Evolutionary conservation across 2,113 vertebrate genomes (phyloP), one percentile per base, ranked within the genome.

Genomic region (Pseudolaguvia tuberculata): DNA sequence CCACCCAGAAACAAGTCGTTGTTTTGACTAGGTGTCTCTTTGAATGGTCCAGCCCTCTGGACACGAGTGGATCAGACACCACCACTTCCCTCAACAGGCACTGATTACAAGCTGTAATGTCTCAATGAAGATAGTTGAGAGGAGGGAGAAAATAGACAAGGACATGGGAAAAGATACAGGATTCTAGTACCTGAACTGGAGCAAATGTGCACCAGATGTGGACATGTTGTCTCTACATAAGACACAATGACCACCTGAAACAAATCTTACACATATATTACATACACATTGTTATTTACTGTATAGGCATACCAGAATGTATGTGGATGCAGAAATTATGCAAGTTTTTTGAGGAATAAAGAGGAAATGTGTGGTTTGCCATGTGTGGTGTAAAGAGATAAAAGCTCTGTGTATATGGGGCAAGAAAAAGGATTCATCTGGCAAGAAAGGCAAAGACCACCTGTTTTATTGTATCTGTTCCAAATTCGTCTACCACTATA

Each of bases 171-270:
- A 52, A 52, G 71, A 79, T 52, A 70, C 47, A 67, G 79, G 76
- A 80, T 82, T 82, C 84, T 84, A 83, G 78, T 80, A 84, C 77
- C 77, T 83, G 71, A 79, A 78, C 82, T 82, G 80, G 78, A 85
- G 84, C 88, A 90, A 91, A 88, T 92, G 89, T 84, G 85, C 72
- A 80, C 87, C 90, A 92, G 89, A 91, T 91, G 90, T 91, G 89
- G 80, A 82, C 79, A 84, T 45, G 65, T 48, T 77, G 62, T 67
- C 69, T 73, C 80, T 85, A 78, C 73, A 79, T 80, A 80, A 80
- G 73, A 78, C 78, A 79, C 63, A 83, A 68, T 52, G 48, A 71
- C 73, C 69, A 75, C 79, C 48, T 77, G 65, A 71, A 80, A 72
- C 42, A 67, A 68, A 82, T 61, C 58, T 57, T 65, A 31, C 13